Percentiles rank a stretch among this genome's conserved stretches.
phyloP scores from a whole-genome alignment of 2,113 vertebrate genomes.

The Parotia lawesii region DNA sequence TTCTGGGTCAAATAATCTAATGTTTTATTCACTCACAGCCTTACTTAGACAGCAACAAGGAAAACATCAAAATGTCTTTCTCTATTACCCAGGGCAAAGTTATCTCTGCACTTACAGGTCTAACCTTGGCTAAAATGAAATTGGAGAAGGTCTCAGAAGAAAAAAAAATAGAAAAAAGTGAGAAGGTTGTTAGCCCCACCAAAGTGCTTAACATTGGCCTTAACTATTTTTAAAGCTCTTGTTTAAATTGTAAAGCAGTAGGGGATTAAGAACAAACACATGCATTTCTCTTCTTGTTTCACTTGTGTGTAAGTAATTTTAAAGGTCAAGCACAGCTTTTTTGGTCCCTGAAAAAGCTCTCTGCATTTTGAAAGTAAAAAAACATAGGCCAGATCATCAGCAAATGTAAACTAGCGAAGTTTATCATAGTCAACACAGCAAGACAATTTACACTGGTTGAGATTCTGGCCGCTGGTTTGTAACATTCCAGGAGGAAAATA shows the following conservation, averaged over 20 bases:
- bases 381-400: background rate
- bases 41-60: background rate
- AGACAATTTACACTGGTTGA: background rate
- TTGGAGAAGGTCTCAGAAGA: background rate
- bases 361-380: background rate
- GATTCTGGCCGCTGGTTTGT: background rate
- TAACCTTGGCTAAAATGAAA: background rate
- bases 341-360: background rate
- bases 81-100: background rate
- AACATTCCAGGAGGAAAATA: slow-evolving; percentile 13
- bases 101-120: background rate
- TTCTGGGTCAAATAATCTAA: background rate
- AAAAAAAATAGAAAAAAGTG: background rate
- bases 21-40: background rate
- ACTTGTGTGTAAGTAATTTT: background rate
- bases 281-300: background rate
- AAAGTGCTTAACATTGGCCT: background rate
- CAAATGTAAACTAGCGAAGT: background rate
- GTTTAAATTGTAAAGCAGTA: slow-evolving; percentile 49
- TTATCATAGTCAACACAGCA: background rate
- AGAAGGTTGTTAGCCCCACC: background rate
- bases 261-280: slow-evolving; percentile 45
- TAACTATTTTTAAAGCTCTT: slow-evolving; percentile 54
- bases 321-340: slow-evolving; percentile 26
- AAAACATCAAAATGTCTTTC: background rate